Evolutionary conservation across 2,797 vertebrate genomes (phyloP).

Genomic region (Poecilia wingei): DNA sequence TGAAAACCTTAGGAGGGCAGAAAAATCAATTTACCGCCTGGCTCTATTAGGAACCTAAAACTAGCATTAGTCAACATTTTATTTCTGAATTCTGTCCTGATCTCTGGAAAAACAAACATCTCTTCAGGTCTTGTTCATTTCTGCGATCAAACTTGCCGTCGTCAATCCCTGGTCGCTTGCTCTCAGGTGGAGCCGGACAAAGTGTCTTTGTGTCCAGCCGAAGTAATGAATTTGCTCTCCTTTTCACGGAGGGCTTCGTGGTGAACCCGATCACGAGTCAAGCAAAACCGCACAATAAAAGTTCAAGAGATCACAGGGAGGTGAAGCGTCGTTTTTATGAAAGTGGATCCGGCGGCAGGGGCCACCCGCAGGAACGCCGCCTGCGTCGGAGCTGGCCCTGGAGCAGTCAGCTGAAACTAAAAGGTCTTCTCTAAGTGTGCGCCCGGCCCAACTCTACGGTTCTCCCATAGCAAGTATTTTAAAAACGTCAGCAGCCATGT

Average conservation of each 20-base stretch:
- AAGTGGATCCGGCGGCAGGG: conserved; percentile 64
- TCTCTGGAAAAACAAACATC: conserved; percentile 33
- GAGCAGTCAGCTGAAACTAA: conserved; percentile 37
- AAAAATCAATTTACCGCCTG: too few relatives aligned
- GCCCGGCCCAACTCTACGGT: conserved; percentile 36
- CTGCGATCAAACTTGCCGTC: conserved; percentile 14
- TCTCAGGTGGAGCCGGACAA: conserved; percentile 42
- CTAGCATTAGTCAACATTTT: neutral
- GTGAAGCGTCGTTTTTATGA: conserved; percentile 77
- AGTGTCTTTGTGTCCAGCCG: conserved; percentile 37
- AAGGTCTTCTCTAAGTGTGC: conserved; percentile 38
- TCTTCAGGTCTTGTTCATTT: conserved; percentile 3
- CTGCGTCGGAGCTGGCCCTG: conserved; percentile 48
- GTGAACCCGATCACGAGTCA: conserved; percentile 63
- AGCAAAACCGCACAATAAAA: conserved; percentile 58
- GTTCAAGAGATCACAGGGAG: conserved; percentile 74
- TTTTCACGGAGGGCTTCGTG: conserved; percentile 47
- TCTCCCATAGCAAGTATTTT: conserved; percentile 54
- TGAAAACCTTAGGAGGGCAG: too few relatives aligned
- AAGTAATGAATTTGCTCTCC: conserved; percentile 65
- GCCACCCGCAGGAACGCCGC: conserved; percentile 42
- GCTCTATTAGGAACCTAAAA: neutral
- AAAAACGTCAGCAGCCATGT: conserved; percentile 76
- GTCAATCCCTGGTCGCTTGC: conserved; percentile 50
- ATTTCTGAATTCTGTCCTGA: conserved; percentile 19